Percentiles rank a stretch among this genome's conserved stretches.
These are phyloP conservation scores for Salticus scenicus DNA, from an alignment of 2,888 invertebrate species.

Conservation along the genomic window DNA sequence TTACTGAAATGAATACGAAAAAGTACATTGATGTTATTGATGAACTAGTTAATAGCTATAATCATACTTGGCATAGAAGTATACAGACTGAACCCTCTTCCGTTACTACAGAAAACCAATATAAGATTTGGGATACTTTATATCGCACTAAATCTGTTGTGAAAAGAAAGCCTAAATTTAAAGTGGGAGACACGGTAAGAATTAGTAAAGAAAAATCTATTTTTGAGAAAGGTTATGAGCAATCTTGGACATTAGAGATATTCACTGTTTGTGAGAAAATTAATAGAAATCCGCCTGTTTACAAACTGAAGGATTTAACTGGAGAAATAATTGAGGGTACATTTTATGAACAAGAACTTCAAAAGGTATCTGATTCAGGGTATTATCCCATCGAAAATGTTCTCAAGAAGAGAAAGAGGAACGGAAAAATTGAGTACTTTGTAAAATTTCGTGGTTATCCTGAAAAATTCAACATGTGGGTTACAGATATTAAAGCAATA, in stretches of 20 bases:
- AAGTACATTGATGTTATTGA: conserved; percentile 18
- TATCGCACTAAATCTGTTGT: neutral
- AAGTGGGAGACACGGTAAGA: neutral
- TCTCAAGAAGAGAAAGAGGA: neutral
- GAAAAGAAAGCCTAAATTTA: neutral
- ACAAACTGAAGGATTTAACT: conserved; percentile 36
- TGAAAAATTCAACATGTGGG: conserved; percentile 11
- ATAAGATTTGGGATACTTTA: conserved; percentile 18
- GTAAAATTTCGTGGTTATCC: conserved; percentile 30
- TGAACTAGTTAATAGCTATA: conserved; percentile 27
- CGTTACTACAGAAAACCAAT: neutral
- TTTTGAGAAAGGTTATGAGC: conserved; percentile 63
- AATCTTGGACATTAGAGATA: conserved; percentile 49
- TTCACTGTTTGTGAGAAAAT: conserved; percentile 31
- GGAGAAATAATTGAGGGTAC: neutral
- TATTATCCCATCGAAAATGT: conserved; percentile 13
- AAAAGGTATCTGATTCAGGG: conserved; percentile 2
- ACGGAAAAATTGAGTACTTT: conserved; percentile 8
- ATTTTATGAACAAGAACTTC: conserved; percentile 30
- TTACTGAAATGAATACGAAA: conserved; percentile 12
- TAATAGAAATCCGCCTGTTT: neutral
- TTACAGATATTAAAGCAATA: neutral
- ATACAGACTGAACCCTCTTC: conserved; percentile 8
- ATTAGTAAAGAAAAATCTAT: conserved; percentile 30
- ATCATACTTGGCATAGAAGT: conserved; percentile 27